phyloP scores from a whole-genome alignment of 2,113 vertebrate genomes.

The Pelobates fuscus region DNA sequence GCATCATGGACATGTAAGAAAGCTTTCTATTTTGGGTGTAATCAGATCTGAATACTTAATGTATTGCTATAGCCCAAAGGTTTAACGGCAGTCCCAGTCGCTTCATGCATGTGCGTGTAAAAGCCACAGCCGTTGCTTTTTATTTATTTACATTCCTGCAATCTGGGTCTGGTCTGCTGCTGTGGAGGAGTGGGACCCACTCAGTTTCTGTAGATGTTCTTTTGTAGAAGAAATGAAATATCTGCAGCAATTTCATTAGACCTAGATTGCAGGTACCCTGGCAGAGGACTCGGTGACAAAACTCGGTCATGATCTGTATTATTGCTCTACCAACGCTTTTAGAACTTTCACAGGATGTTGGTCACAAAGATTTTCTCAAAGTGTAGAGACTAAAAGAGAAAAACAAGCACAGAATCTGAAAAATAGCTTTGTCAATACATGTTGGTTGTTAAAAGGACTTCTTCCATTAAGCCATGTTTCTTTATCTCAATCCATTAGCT shows the following conservation, averaged over 20 bases:
- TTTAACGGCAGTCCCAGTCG: background rate
- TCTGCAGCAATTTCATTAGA: slow-evolving; percentile 12
- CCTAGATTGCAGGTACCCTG: slow-evolving; percentile 1
- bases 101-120: slow-evolving; percentile 29
- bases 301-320: too few species aligned
- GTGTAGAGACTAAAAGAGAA: background rate
- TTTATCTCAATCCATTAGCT: slow-evolving; percentile 69
- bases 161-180: slow-evolving; percentile 11
- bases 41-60: background rate
- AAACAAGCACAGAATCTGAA: background rate
- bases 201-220: slow-evolving; percentile 14
- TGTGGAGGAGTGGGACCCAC: slow-evolving; percentile 29
- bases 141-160: slow-evolving; percentile 48
- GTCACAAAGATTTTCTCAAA: too few species aligned
- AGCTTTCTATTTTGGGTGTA: background rate
- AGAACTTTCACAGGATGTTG: too few species aligned
- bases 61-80: slow-evolving; percentile 19
- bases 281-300: too few species aligned
- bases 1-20: background rate
- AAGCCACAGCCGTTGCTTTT: slow-evolving; percentile 15
- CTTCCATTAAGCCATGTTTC: background rate
- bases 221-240: background rate
- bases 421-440: background rate
- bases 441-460: background rate
- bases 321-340: too few species aligned